Evolutionary conservation across 30 jellyfish, hydroid and myxozoan genomes (phyloP).

Genomic region (Clytia hemisphaerica): DNA sequence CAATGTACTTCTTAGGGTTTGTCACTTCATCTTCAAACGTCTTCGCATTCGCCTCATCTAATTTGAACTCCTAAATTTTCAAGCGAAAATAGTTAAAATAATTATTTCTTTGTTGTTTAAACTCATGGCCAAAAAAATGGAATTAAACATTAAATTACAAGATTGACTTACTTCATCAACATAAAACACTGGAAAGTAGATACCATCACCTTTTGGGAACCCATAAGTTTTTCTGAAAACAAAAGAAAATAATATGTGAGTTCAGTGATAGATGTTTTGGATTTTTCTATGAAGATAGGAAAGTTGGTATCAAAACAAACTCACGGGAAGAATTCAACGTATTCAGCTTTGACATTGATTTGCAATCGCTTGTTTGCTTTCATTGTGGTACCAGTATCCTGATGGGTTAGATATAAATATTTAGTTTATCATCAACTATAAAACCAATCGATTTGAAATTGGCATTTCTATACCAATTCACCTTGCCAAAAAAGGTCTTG

Average conservation of each 20-base stretch:
- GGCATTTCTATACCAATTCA: neutral
- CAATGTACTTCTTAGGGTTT: neutral
- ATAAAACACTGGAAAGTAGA: neutral
- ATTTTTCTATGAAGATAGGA: neutral
- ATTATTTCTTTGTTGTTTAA: neutral
- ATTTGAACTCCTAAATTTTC: neutral
- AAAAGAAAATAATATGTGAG: neutral
- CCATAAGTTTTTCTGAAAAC: neutral
- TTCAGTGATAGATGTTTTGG: neutral
- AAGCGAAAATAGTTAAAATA: neutral
- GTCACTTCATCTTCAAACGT: neutral
- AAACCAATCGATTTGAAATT: too few relatives aligned
- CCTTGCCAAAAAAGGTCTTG: neutral
- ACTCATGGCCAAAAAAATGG: neutral
- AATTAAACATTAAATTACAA: neutral
- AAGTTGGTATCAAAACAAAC: neutral
- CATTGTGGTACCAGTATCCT: constrained; percentile 88
- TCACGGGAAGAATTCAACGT: constrained; percentile 21
- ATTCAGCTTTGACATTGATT: constrained; percentile 35
- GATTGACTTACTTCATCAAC: neutral
- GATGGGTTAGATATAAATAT: too few relatives aligned
- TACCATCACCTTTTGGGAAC: neutral
- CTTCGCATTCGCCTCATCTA: constrained; percentile 1
- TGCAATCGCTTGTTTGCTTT: constrained; percentile 69
- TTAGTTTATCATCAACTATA: too few relatives aligned